Evolutionary conservation across 2,797 vertebrate species (phyloP), one percentile per base, ranked within the genome.

Genomic region (Neopelma chrysocephalum): DNA sequence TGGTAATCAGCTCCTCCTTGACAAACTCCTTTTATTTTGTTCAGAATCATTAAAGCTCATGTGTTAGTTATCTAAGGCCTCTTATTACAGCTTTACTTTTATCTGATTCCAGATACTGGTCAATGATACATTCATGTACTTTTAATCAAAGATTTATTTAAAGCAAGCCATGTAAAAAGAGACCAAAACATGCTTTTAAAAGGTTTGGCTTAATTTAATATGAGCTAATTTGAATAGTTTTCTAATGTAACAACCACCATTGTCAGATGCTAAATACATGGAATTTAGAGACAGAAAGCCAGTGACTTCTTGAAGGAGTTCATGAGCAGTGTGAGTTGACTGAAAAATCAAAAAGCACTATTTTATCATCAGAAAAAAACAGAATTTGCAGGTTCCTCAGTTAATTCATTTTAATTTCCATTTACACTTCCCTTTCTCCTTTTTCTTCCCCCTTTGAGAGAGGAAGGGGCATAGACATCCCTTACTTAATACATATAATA

Each of bases 11-110:
- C 97, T 97, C 98, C 98, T 98, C 97, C 87, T 97, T 97, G 98
- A 98, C 98, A 98, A 98, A 98, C 91, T 98, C 98, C 98, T 98
- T 98, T 98, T 98, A 98, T 99, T 98, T 98, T 97, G 97, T 96
- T 96, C 97, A 98, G 98, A 99, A 98, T 98, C 98, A 97, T 98
- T 98, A 98, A 93, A 98, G 97, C 98, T 98, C 98, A 98, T 98
- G 98, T 98, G 98, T 98, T 97, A 97, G 96, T 97, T 98, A 98
- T 98, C 98, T 98, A 97, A 98, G 98, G 98, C 98, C 98, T 99
- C 98, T 98, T 98, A 98, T 99, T 99, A 98, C 98, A 98, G 97
- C 95, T 97, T 97, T 89, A 97, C 98, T 99, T 99, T 99, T 98
- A 99, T 99, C 98, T 97, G 93, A 97, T 98, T 99, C 98, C 98